Evolutionary conservation across 2,888 invertebrate genomes (phyloP).

Genomic region (Drosophila cracens): DNA sequence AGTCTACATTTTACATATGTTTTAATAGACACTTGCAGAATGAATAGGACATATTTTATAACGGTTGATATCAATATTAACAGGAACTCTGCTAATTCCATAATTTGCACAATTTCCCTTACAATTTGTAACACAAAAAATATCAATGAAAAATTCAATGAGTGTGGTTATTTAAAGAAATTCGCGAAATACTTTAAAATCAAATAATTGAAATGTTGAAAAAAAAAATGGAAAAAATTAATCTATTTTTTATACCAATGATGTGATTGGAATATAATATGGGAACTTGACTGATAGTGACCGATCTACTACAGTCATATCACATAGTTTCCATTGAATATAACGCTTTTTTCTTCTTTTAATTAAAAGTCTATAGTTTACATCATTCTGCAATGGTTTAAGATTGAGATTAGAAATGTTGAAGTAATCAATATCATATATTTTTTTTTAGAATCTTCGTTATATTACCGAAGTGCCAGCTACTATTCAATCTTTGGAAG

Average conservation of each 20-base stretch:
- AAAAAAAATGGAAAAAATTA: neutral
- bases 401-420: neutral
- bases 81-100: neutral
- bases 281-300: neutral
- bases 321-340: neutral
- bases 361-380: neutral
- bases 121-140: neutral
- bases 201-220: neutral
- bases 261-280: neutral
- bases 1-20: neutral
- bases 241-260: neutral
- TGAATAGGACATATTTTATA: neutral
- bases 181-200: neutral
- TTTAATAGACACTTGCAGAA: slow-evolving; percentile 4
- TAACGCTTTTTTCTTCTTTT: neutral
- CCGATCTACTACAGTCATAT: neutral
- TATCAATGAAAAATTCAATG: neutral
- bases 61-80: neutral
- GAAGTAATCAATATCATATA: neutral
- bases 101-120: neutral
- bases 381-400: neutral
- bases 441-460: slow-evolving; percentile 45
- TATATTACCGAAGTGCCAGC: slow-evolving; percentile 42
- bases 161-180: neutral
- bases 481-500: slow-evolving; percentile 33